Evolutionary conservation across 2,888 invertebrate species (phyloP).

Genomic region (Metallyticus violacea): DNA sequence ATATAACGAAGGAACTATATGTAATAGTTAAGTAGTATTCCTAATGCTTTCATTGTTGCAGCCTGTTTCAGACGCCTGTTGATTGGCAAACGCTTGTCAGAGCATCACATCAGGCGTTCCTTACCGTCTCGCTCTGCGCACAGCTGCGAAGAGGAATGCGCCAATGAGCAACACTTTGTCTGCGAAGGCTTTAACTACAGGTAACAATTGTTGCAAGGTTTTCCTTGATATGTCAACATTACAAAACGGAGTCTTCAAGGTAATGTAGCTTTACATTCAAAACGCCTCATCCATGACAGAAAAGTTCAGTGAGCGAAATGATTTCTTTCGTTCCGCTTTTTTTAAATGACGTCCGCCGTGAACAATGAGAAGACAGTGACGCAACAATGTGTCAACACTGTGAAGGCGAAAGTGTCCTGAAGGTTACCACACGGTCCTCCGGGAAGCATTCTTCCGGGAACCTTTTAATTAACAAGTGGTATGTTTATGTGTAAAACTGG

Average conservation of each 20-base stretch:
- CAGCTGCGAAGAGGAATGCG: slow-evolving; percentile 74
- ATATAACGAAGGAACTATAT: no score
- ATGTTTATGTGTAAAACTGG: no score
- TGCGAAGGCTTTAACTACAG: slow-evolving; percentile 85
- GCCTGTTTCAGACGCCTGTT: slow-evolving; percentile 77
- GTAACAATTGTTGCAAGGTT: slow-evolving; percentile 44
- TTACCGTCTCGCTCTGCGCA: slow-evolving; percentile 69
- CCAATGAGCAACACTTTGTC: slow-evolving; percentile 67
- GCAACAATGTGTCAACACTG: background rate
- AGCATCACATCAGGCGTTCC: slow-evolving; percentile 65
- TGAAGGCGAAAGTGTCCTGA: background rate
- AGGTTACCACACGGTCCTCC: background rate
- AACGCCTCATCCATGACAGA: background rate
- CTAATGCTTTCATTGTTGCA: no score
- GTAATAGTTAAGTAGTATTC: no score
- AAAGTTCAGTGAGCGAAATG: background rate
- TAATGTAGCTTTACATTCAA: background rate
- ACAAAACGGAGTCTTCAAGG: background rate
- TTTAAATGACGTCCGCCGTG: background rate
- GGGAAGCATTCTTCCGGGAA: background rate
- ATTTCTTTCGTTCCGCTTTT: background rate
- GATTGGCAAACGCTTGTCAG: slow-evolving; percentile 68
- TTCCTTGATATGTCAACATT: background rate
- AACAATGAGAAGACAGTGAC: background rate
- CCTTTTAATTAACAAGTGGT: background rate